A percentile compares a stretch with the other conserved stretches of the same genome.
Conservation (phyloP, 2,797 vertebrate genomes). For the Oreochromis mossambicus region DNA sequence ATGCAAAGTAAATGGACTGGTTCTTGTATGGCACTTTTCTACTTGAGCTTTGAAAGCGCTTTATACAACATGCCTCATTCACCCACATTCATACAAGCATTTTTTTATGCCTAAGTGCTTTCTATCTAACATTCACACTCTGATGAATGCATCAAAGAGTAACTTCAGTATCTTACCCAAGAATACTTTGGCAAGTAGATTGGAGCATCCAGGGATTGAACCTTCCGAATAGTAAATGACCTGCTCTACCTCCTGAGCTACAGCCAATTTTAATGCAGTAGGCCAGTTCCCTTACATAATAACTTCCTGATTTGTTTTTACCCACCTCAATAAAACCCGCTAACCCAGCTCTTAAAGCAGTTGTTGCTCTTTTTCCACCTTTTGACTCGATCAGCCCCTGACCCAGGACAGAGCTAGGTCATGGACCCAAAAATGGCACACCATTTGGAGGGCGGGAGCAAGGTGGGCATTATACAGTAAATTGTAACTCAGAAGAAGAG, state of each 20-base stretch:
- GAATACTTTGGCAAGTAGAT: background rate
- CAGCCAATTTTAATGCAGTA: conserved; percentile 4
- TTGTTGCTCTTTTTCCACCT: conserved; percentile 43
- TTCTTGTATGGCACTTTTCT: background rate
- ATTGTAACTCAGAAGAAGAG: conserved; percentile 34
- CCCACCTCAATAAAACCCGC: conserved; percentile 39
- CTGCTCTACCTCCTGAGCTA: background rate
- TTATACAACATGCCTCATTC: background rate
- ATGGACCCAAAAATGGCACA: conserved; percentile 42
- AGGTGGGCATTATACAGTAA: conserved; percentile 47
- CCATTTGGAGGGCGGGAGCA: conserved; percentile 37
- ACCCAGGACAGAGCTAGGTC: conserved; percentile 21
- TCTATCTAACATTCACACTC: background rate
- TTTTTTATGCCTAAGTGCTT: background rate
- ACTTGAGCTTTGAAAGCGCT: background rate
- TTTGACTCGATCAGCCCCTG: conserved; percentile 45
- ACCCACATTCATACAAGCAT: background rate
- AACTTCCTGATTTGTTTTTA: conserved; percentile 47
- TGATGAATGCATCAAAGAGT: background rate
- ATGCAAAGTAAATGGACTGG: background rate
- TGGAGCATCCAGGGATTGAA: background rate
- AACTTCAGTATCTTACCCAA: background rate
- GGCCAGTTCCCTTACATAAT: conserved; percentile 20
- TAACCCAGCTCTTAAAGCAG: conserved; percentile 42
- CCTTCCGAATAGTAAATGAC: background rate